Evolutionary conservation across 2,113 vertebrate species (phyloP).

Genomic region (cat (Felis catus)): F.catus_Fca126_mat1.0 CM031419.1:189853001-189853500

Average conservation of each 20-base stretch:
- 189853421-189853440: not conserved
- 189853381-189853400: not conserved
- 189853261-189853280: not conserved
- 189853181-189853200: not conserved
- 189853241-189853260: not conserved
- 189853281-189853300: not conserved
- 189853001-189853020: no score
- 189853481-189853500: no score
- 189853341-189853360: not conserved
- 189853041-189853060: no score
- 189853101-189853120: no score
- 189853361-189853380: not conserved
- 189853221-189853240: not conserved
- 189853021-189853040: no score
- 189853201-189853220: not conserved
- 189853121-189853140: no score
- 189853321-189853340: not conserved
- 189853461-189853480: not conserved
- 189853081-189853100: no score
- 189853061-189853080: no score
- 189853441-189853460: not conserved
- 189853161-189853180: not conserved
- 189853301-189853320: not conserved
- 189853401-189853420: not conserved
- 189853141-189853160: no score